Percentiles rank a stretch among this genome's conserved stretches.
Evolutionary conservation across 2,888 invertebrate genomes (phyloP).

Genomic region (Schizaphis graminum): DNA sequence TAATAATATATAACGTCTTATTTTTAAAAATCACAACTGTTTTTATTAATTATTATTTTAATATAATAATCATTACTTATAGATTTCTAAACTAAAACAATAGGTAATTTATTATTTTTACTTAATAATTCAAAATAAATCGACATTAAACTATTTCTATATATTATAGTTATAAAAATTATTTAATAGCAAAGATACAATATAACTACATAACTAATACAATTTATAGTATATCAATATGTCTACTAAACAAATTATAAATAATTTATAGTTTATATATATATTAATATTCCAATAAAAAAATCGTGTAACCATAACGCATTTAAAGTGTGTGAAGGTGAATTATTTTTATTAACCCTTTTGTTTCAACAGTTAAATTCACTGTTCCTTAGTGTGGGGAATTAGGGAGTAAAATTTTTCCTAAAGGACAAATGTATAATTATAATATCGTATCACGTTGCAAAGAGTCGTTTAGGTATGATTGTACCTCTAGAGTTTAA

Average conservation of each 20-base stretch:
- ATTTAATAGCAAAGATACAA: no score
- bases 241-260: neutral
- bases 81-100: neutral
- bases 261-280: neutral
- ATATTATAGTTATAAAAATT: neutral
- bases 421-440: neutral
- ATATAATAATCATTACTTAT: neutral
- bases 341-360: neutral
- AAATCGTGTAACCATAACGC: neutral
- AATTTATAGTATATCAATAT: neutral
- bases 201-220: neutral
- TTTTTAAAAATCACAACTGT: neutral
- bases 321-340: neutral
- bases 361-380: neutral
- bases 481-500: conserved; percentile 18
- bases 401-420: neutral
- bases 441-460: conserved; percentile 46
- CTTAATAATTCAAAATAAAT: neutral
- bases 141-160: neutral
- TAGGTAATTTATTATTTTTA: neutral
- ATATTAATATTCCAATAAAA: neutral
- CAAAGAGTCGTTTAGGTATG: conserved; percentile 18
- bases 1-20: neutral
- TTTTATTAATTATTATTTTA: neutral
- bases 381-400: neutral